Base-by-base conservation (phyloP, 37 sponge, comb jelly and placozoan species). In the Axinella damicornis region DNA sequence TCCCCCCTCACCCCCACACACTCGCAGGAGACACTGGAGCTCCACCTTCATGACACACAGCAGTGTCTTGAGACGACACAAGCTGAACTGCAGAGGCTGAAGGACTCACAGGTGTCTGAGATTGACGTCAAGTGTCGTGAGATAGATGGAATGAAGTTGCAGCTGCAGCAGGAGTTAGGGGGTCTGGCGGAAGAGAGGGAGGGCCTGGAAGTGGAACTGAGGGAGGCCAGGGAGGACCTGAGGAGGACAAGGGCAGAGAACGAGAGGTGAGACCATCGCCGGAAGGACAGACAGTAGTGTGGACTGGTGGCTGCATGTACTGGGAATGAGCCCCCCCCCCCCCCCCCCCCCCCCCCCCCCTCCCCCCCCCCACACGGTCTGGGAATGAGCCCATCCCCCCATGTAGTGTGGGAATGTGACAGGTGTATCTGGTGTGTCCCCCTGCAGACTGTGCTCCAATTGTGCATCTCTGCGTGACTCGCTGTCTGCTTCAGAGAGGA, bases 161-260 rank as follows among this genome's bases (percentile, higher is more conserved):
- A 82, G 82, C 72, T 82, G 57, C 46, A 57, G 31, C 38, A 33
- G 58, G 79, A 77, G 66, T 32, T 53, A 25, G 65, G 36, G 4
- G 63, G 61, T 9, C 57, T 89, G 32, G 65, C 55, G 73, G 72
- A 55, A 28, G 79, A 89, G 66, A 24, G 53, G 56, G 57, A 55
- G 33, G 25, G 58, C 36, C 12, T 53, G 0, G 34, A 28, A 16
- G 6, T 22, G 22, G 71, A 81, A 58, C 70, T 81, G 38, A 14
- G 25, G 21, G 37, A 24, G 24, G 25, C 21, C 17, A 62, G 60
- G 22, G 38, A 35, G 17, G 63, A 61, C 4, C 25, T 61, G 25
- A 37, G 22, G 39, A 77, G 77, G 77, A 55, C n/a, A 61, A 2
- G n/a, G 62, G 62, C 5, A 61, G 12, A 5, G 25, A 2, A 61